phyloP scores from a whole-genome alignment of 1,140 invertebrate genomes.

The Muscidifurax raptorellus region DNA sequence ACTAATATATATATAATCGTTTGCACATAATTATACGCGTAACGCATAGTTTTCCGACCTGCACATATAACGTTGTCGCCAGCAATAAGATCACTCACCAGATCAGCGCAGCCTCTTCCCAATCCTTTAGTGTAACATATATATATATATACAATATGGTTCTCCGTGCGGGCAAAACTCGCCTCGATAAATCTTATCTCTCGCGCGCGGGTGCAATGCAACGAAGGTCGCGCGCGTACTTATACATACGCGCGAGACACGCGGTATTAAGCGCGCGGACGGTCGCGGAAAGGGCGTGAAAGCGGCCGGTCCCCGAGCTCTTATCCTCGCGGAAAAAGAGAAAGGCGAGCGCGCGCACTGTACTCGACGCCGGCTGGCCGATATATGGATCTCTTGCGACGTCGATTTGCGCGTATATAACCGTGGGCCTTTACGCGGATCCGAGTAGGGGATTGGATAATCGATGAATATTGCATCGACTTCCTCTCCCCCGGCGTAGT shows the following conservation, averaged over 20 bases:
- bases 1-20: too few species aligned
- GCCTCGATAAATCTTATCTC: neutral
- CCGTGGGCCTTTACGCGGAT: neutral
- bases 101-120: too few species aligned
- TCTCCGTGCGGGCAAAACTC: neutral
- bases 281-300: constrained; percentile 27
- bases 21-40: too few species aligned
- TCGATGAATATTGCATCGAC: constrained; percentile 15
- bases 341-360: constrained; percentile 35
- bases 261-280: neutral
- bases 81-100: too few species aligned
- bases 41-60: too few species aligned
- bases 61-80: too few species aligned
- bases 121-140: too few species aligned
- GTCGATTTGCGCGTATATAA: neutral
- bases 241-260: neutral
- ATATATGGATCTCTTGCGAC: neutral
- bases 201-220: neutral
- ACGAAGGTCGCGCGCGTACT: neutral
- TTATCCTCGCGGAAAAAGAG: constrained; percentile 47
- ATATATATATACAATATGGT: too few species aligned
- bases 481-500: neutral
- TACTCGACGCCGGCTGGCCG: neutral
- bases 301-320: constrained; percentile 1
- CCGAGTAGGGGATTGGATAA: constrained; percentile 41